phyloP scores from a whole-genome alignment of 2,797 vertebrate species.

The Rhabdophis nuchalis region DNA sequence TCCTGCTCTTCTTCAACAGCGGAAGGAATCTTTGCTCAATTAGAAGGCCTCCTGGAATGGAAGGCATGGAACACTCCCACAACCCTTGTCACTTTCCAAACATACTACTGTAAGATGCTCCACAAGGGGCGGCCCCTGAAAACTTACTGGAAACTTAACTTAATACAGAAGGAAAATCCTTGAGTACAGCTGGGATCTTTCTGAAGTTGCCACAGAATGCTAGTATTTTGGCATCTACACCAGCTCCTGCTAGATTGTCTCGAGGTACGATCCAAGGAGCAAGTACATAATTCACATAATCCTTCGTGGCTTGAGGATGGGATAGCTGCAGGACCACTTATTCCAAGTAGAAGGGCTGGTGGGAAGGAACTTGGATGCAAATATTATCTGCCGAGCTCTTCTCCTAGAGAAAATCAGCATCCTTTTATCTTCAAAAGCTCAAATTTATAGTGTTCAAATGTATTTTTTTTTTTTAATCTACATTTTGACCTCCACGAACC shows the following conservation, averaged over 20 bases:
- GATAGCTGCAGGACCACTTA: background rate
- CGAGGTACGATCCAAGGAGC: background rate
- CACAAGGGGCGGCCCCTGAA: background rate
- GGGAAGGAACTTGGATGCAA: background rate
- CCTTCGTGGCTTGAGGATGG: background rate
- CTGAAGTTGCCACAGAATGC: background rate
- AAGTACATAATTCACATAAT: background rate
- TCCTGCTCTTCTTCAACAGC: background rate
- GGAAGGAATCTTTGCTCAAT: background rate
- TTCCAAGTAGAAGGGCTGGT: background rate
- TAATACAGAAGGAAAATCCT: background rate
- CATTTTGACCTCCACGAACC: constrained; percentile 1
- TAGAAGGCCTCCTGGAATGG: background rate
- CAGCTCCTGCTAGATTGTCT: background rate
- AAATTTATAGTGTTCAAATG: constrained; percentile 14
- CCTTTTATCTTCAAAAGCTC: constrained; percentile 28
- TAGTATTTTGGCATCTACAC: background rate
- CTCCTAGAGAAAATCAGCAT: background rate
- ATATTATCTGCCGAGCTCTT: background rate
- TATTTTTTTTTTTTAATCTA: background rate
- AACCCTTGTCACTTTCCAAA: background rate
- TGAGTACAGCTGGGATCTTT: background rate
- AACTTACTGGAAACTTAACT: background rate
- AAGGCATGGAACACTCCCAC: background rate
- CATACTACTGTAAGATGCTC: background rate